phyloP scores from a whole-genome alignment of 2,797 vertebrate species.

The Pteronotus mesoamericanus region DNA sequence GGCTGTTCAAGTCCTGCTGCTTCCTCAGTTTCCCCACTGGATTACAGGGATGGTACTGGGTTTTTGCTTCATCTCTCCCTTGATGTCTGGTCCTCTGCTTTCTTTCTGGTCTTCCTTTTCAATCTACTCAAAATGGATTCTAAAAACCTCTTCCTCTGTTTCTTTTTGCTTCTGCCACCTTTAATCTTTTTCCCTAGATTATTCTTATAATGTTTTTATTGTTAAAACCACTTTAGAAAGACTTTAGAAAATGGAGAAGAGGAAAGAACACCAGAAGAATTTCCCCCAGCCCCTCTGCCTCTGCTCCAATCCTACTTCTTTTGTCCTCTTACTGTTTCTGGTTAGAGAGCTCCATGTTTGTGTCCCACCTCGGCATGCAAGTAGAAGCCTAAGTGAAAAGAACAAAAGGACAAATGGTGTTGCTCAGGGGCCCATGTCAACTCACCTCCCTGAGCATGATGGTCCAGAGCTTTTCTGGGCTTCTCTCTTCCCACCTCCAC shows the following conservation, averaged over 20 bases:
- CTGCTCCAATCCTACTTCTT: too few relatives aligned
- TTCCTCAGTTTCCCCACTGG: slow-evolving; percentile 10
- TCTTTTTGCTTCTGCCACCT: not conserved
- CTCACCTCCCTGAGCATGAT: not conserved
- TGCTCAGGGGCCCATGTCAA: fast-evolving
- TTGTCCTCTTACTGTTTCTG: not conserved
- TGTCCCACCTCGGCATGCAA: not conserved
- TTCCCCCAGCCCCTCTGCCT: not conserved
- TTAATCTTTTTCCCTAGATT: not conserved
- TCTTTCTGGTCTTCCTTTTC: not conserved
- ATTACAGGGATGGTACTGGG: not conserved
- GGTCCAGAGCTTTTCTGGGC: not conserved
- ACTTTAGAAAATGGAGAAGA: not conserved
- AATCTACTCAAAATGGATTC: not conserved
- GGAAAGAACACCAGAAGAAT: not conserved
- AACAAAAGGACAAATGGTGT: not conserved
- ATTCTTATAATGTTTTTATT: not conserved
- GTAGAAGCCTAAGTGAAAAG: not conserved
- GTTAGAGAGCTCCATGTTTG: not conserved
- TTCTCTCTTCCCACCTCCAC: not conserved
- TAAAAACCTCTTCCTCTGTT: not conserved
- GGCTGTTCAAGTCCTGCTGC: not conserved
- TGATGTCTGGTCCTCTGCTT: not conserved
- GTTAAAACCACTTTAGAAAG: not conserved
- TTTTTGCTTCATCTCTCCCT: not conserved